These are phyloP conservation scores for Prunella strophiata DNA, from an alignment of 2,797 vertebrate genomes.

Conservation along the genomic window DNA sequence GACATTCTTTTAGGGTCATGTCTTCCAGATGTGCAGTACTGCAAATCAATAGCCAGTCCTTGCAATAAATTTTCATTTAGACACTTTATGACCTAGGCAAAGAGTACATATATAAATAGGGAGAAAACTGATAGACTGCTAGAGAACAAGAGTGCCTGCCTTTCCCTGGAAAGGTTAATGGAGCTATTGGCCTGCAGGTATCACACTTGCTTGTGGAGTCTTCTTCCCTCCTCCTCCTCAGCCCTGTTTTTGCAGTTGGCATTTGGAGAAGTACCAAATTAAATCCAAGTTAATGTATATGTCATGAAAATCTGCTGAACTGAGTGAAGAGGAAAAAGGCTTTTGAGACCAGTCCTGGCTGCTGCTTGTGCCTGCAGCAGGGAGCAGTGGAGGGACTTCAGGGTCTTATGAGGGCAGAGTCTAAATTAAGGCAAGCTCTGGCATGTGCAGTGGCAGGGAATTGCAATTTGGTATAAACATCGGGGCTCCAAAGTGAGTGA, in stretches of 20 bases:
- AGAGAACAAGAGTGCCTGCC: neutral
- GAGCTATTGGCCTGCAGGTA: neutral
- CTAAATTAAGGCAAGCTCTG: conserved; percentile 36
- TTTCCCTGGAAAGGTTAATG: conserved; percentile 17
- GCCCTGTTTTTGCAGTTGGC: neutral
- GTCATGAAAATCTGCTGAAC: neutral
- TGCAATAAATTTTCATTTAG: neutral
- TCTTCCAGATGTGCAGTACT: conserved; percentile 37
- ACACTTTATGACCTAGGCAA: neutral
- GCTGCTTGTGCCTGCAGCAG: neutral
- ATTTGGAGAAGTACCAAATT: neutral
- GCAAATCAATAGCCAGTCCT: conserved; percentile 13
- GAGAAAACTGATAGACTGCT: conserved; percentile 21
- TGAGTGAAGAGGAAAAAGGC: neutral
- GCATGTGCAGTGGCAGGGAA: neutral
- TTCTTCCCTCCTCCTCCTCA: neutral
- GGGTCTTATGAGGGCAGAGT: neutral
- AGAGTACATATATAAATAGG: neutral
- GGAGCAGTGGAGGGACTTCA: neutral
- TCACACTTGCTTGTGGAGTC: neutral
- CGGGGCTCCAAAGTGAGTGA: neutral
- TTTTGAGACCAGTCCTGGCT: neutral
- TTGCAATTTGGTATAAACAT: neutral
- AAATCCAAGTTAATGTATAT: neutral
- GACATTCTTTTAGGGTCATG: neutral